Percentiles rank a stretch among this genome's conserved stretches.
These are phyloP conservation scores for Anhinga rufa DNA, from an alignment of 2,113 vertebrate species.

Conservation along the genomic window DNA sequence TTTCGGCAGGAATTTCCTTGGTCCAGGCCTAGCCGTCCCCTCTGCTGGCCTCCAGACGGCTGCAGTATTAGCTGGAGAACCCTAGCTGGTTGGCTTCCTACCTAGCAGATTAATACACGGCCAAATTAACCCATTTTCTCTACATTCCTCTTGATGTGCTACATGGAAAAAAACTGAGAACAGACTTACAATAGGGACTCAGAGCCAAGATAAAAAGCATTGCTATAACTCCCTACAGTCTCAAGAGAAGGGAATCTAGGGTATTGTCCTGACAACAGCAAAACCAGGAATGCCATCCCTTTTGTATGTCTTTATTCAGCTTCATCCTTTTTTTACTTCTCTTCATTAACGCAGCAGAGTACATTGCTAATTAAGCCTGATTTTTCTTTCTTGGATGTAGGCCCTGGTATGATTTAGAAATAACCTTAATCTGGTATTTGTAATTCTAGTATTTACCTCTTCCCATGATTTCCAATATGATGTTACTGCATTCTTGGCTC, in stretches of 20 bases:
- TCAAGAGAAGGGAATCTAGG: background rate
- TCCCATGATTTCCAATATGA: background rate
- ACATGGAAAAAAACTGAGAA: background rate
- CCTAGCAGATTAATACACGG: background rate
- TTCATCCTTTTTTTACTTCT: background rate
- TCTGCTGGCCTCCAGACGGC: background rate
- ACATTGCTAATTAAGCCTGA: background rate
- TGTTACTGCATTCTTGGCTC: slow-evolving; percentile 5
- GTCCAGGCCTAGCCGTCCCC: background rate
- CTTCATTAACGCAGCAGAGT: background rate
- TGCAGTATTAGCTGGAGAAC: background rate
- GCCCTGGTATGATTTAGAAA: background rate
- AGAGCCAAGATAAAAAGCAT: background rate
- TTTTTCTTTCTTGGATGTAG: slow-evolving; percentile 1
- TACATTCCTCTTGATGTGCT: background rate
- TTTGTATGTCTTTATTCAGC: background rate
- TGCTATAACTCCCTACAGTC: background rate
- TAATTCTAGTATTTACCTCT: slow-evolving; percentile 12
- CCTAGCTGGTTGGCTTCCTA: background rate
- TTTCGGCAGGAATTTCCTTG: background rate
- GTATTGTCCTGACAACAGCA: background rate
- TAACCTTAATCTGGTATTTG: background rate
- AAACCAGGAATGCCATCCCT: background rate
- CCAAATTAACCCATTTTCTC: background rate
- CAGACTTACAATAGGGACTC: background rate